A percentile compares a stretch with the other conserved stretches of the same genome.
Conservation (phyloP, 1,140 invertebrate species). For the Dendrolimus punctatus region DNA sequence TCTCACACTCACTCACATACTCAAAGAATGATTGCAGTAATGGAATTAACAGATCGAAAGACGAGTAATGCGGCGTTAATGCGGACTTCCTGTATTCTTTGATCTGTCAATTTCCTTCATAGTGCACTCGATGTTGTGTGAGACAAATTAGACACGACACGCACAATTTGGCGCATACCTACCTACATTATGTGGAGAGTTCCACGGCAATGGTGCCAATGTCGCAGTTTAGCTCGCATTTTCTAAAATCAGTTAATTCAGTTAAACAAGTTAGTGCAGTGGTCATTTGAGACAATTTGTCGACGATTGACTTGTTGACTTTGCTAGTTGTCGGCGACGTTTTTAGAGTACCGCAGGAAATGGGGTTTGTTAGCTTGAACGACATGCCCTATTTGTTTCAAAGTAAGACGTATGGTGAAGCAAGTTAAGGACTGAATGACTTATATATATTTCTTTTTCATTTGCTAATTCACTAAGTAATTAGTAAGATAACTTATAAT, state of each 20-base stretch:
- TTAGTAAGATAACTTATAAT: too few relatives aligned
- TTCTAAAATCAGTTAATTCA: slow-evolving; percentile 56
- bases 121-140: slow-evolving; percentile 32
- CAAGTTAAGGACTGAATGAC: not conserved
- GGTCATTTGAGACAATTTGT: slow-evolving; percentile 58
- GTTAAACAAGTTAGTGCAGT: slow-evolving; percentile 51
- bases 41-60: slow-evolving; percentile 32
- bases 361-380: slow-evolving; percentile 15
- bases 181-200: not conserved
- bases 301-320: slow-evolving; percentile 46
- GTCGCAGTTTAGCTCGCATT: slow-evolving; percentile 21
- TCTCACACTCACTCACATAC: not conserved
- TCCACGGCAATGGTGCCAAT: not conserved
- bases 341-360: slow-evolving; percentile 19
- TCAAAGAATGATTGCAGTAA: slow-evolving; percentile 5
- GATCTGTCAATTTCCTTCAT: slow-evolving; percentile 52
- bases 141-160: slow-evolving; percentile 39
- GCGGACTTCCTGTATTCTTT: slow-evolving; percentile 50
- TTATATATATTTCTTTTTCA: too few relatives aligned
- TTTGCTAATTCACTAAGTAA: too few relatives aligned
- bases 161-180: slow-evolving; percentile 30
- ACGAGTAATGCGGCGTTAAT: slow-evolving; percentile 40
- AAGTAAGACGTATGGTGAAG: slow-evolving; percentile 2
- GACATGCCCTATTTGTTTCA: slow-evolving; percentile 9
- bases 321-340: slow-evolving; percentile 27